Evolutionary conservation across 2,888 invertebrate species (phyloP), one percentile per base, ranked within the genome.

Genomic region (Drosophila percnosoma): DNA sequence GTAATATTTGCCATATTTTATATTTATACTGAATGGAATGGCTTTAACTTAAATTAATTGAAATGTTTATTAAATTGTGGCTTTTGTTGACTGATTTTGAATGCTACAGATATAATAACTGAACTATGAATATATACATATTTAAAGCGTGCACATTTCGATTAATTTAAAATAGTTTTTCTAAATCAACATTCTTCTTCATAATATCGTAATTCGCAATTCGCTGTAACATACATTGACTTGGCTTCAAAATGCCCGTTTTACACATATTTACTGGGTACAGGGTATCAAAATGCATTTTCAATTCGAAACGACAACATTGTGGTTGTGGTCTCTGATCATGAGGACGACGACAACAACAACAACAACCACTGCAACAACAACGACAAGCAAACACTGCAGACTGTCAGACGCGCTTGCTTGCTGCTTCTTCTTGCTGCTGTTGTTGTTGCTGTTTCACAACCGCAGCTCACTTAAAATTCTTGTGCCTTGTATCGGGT

Each of bases 381-480:
- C 61, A 60, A 64, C 64, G 49, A 66, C 66, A 75, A 71, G 55
- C 83, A 67, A 73, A 68, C 74, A 68, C 73, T 75, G 83, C 63
- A 87, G 87, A 87, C 87, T 88, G 75, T 73, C 80, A 85, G 87
- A 88, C 87, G 82, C 80, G 72, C 65, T 68, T 57, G 68, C 65
- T 65, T 60, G 62, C 60, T 45, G 54, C 64, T 54, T 29, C 57
- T 59, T 40, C 13, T 54, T 18, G 34, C 34, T 53, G 33, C 2
- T 52, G 15, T 34, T 24, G 34, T 34, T 57, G 57, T 31, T 31
- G 57, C 10, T 42, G 40, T 57, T 57, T 57, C 57, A 57, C 66
- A 54, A 62, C 67, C 60, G 77, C 70, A 70, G 85, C 86, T 85
- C 90, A 89, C 90, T 88, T 84, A 84, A 86, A 89, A 89, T 89